A percentile compares a stretch with the other conserved stretches of the same genome.
Evolutionary conservation across 2,113 vertebrate genomes (phyloP).

Genomic region (Platichthys stellatus): DNA sequence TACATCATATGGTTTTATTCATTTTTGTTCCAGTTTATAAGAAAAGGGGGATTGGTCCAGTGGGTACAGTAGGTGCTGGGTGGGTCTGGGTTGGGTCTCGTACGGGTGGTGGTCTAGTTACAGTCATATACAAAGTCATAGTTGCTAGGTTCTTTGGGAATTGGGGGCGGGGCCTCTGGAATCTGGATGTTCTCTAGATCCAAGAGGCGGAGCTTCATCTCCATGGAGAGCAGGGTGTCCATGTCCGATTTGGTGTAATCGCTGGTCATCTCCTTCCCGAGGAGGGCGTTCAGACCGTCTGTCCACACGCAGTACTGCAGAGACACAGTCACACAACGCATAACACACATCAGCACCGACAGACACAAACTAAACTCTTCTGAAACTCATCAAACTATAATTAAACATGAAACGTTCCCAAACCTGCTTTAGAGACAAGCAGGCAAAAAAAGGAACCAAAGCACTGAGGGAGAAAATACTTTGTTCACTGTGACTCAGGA

Average conservation of each 20-base stretch:
- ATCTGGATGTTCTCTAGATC: conserved; percentile 99
- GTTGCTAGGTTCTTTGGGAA: conserved; percentile 99
- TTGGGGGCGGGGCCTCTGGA: conserved; percentile 95
- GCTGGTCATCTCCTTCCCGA: conserved; percentile 98
- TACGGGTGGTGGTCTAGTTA: conserved; percentile 85
- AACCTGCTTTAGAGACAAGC: conserved; percentile 7
- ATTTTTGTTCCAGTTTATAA: conserved; percentile 82
- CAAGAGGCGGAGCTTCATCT: conserved; percentile 98
- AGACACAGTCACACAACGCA: background rate
- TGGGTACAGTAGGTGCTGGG: conserved; percentile 69
- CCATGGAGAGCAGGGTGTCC: conserved; percentile 98
- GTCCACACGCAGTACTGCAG: conserved; percentile 98
- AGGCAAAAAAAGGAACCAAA: background rate
- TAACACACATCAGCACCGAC: background rate
- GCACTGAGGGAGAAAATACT: conserved; percentile 10
- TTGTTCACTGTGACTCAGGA: conserved; percentile 30
- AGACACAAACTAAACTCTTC: background rate
- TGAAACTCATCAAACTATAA: background rate
- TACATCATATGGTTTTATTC: conserved; percentile 46
- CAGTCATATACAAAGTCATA: conserved; percentile 99
- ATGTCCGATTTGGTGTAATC: conserved; percentile 95
- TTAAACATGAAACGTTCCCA: background rate
- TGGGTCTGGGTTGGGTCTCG: conserved; percentile 9
- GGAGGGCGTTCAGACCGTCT: conserved; percentile 95
- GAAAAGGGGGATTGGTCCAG: conserved; percentile 76